Base-by-base conservation (phyloP, 2,797 vertebrate species). In the Cephalopachus bancanus region DNA sequence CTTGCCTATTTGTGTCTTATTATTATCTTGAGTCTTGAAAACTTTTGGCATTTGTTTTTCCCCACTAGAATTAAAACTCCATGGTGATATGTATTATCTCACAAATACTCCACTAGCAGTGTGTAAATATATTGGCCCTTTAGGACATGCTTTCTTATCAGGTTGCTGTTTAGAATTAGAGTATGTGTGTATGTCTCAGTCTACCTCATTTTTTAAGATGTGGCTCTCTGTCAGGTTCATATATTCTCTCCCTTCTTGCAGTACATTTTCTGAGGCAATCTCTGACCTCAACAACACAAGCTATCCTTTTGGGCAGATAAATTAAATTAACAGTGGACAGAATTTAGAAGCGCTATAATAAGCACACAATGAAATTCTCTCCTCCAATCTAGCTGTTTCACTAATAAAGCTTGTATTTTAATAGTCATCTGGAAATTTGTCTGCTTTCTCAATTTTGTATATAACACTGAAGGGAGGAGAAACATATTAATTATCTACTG, bases 321-420 rank as follows among this genome's bases (percentile, higher is more conserved):
- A 17, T 64, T 88, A 7, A 71, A 57, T 71, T 83, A 88, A 76
- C 15, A 53, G 69, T 60, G 26, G 11, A n/a, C 7, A 60, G 55
- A 69, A 71, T 57, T 71, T 71, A 53, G 51, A 89, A 92, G 20
- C 81, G 9, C 1, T 28, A 19, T 9, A 65, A 74, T 55, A 10
- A 79, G 10, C 7, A 72, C 6, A 83, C 17, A 78, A 19, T 17
- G 57, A 69, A 65, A 80, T 28, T 94, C 26, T 94, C 10, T 89
- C 33, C 55, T 95, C 55, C 10, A 49, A 11, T 24, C 17, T 67
- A 91, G 20, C 16, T 64, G n/a, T 89, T 64, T 74, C 17, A 24
- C 67, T 79, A 89, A 69, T 59, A 71, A 74, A 89, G 69, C 20
- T 62, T 7, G 20, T 59, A 51, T 26, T 87, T 94, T 74, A 90